Evolutionary conservation across 2,888 invertebrate genomes (phyloP).

Genomic region (Tuberolachnus salignus): DNA sequence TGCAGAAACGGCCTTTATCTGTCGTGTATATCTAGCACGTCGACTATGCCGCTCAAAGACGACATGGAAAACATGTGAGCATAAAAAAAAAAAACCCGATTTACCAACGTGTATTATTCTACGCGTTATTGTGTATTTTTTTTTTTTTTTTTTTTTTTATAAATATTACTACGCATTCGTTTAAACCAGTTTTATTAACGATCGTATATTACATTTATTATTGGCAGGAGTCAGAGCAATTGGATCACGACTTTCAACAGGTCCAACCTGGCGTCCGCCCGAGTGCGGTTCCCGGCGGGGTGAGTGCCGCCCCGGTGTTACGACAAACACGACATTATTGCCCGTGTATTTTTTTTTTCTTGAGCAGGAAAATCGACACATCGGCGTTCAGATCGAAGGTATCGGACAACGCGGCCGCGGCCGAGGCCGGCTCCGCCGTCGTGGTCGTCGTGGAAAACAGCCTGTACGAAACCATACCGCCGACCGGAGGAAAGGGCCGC

Average conservation of each 20-base stretch:
- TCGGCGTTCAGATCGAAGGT: constrained; percentile 1
- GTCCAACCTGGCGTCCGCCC: constrained; percentile 14
- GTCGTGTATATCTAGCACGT: constrained; percentile 38
- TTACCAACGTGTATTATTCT: not conserved
- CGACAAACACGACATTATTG: not conserved
- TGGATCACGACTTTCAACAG: constrained; percentile 53
- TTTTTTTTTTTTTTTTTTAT: not conserved
- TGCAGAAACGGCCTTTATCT: constrained; percentile 40
- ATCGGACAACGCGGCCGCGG: not conserved
- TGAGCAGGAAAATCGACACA: not conserved
- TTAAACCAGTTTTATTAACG: constrained; percentile 34
- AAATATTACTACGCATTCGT: not conserved
- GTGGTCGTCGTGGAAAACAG: not conserved
- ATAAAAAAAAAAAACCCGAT: not conserved
- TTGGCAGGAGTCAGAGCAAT: constrained; percentile 46
- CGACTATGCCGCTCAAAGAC: constrained; percentile 44
- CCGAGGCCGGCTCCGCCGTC: no score
- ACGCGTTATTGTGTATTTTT: not conserved
- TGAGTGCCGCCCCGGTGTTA: not conserved
- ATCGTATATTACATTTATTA: not conserved
- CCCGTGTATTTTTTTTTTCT: not conserved
- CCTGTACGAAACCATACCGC: constrained; percentile 18
- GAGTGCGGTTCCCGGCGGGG: constrained; percentile 32
- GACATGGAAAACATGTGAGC: constrained; percentile 51
- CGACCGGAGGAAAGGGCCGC: not conserved